Percentiles rank a stretch among this genome's conserved stretches.
These are phyloP conservation scores for Ammodytes marinus DNA, from an alignment of 2,113 vertebrate species.

Conservation along the genomic window DNA sequence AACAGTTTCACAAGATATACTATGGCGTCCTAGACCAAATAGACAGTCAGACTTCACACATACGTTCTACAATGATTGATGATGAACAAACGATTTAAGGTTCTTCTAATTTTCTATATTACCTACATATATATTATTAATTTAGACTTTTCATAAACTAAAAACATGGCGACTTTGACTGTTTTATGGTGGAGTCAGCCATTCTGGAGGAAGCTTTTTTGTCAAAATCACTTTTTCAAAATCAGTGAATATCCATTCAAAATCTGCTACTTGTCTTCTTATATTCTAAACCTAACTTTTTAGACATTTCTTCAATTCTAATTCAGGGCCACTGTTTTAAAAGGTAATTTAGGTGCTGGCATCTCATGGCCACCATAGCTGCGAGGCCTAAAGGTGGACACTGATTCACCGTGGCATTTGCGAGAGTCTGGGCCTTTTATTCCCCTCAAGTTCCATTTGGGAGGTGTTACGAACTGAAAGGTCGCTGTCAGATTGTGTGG, in stretches of 20 bases:
- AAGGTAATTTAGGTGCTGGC: conserved; percentile 26
- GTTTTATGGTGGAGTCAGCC: too few species aligned
- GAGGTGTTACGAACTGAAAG: conserved; percentile 50
- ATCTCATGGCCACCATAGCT: conserved; percentile 4
- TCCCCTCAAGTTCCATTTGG: conserved; percentile 26
- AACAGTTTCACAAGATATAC: neutral
- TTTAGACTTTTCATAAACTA: too few species aligned
- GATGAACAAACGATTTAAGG: too few species aligned
- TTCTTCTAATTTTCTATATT: too few species aligned
- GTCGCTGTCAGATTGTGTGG: conserved; percentile 53
- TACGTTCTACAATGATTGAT: too few species aligned
- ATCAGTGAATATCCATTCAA: too few species aligned
- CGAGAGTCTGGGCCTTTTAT: conserved; percentile 2
- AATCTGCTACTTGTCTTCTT: too few species aligned
- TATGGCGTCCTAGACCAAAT: neutral
- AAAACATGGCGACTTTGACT: too few species aligned
- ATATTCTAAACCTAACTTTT: neutral
- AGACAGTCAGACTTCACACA: neutral
- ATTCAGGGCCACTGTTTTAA: too few species aligned
- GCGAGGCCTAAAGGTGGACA: conserved; percentile 36
- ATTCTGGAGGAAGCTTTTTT: too few species aligned
- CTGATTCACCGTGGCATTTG: conserved; percentile 43
- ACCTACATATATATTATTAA: too few species aligned
- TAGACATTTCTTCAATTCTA: neutral
- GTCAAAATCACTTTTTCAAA: too few species aligned